Evolutionary conservation across 2,888 invertebrate genomes (phyloP), one percentile per base, ranked within the genome.

Genomic region (Tortricodes alternella): DNA sequence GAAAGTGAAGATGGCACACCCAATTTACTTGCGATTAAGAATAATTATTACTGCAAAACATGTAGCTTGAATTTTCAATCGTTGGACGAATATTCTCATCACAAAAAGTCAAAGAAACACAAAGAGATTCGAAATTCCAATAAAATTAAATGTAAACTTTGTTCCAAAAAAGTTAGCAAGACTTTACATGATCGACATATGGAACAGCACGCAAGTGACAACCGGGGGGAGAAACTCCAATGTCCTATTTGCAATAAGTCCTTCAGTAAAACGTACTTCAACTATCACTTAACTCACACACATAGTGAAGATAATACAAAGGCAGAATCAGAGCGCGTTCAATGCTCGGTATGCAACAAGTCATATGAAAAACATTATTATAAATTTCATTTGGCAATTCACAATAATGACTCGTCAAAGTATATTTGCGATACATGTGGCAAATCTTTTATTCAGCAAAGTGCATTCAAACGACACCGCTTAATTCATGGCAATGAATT

Each of bases 371-470:
- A 55, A 29, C 55, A 55, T 13, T 55, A 55, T 49, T 55, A 55
- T 21, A 55, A 55, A 35, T 48, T 49, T 35, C 55, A 55, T 37
- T 29, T 55, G 11, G 55, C 55, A 15, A 55, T 55, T 55, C 55
- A 55, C 8, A 35, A 49, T 16, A 37, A 49, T 21, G 48, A 41
- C 19, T 43, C 35, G 1, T 66, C 56, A 29, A 62, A 51, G 1
- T 78, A 69, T 50, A 60, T 79, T 8, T 79, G 78, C 61, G 77
- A 79, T 19, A 62, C 70, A 59, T 79, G 78, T 55, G 78, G 78
- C 1, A 74, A 66, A 48, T 68, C 65, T 23, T 73, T 73, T 21
- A 66, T 61, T 50, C 62, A 66, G n/a, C 50, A 43, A 13, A 71
- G 70, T 23, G 62, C 71, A 21, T 75, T 78, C 21, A 65, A 66